Evolutionary conservation across 2,797 vertebrate species (phyloP).

Genomic region (Poecile montanus): DNA sequence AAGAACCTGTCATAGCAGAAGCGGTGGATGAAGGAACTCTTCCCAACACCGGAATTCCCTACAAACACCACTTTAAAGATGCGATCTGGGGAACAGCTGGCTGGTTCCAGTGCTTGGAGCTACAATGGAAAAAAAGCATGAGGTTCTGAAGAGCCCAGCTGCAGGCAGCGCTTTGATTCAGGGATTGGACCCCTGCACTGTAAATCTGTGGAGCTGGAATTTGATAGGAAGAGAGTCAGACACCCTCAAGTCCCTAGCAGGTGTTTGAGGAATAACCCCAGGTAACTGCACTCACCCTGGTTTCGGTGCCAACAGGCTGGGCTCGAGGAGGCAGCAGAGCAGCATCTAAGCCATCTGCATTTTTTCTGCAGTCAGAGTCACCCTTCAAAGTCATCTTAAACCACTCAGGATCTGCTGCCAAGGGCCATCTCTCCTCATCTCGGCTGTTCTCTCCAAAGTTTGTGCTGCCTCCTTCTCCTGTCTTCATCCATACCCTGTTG

Average conservation of each 20-base stretch:
- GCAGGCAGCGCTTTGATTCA: not conserved
- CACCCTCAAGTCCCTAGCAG: not conserved
- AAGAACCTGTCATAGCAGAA: constrained; percentile 80
- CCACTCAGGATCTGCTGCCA: not conserved
- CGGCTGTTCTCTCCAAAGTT: not conserved
- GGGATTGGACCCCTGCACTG: not conserved
- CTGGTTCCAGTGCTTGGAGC: constrained; percentile 29
- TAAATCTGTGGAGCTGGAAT: not conserved
- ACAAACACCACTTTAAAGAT: constrained; percentile 88
- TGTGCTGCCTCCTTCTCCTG: not conserved
- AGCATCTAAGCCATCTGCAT: not conserved
- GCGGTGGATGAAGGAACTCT: constrained; percentile 86
- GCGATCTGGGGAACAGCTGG: constrained; percentile 51
- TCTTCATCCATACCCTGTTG: constrained; percentile 33
- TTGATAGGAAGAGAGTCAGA: not conserved
- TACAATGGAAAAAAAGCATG: not conserved
- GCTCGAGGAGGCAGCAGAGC: not conserved
- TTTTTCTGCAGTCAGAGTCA: not conserved
- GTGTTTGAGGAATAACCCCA: not conserved
- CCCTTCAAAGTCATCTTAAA: not conserved
- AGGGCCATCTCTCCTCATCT: constrained; percentile 8
- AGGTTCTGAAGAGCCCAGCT: not conserved
- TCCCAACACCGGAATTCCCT: constrained; percentile 85
- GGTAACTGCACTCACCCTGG: constrained; percentile 38
- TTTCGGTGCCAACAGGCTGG: constrained; percentile 44